Percentiles rank a stretch among this genome's conserved stretches.
Conservation (phyloP, 2,888 invertebrate species). For the Spilosoma lubricipeda region DNA sequence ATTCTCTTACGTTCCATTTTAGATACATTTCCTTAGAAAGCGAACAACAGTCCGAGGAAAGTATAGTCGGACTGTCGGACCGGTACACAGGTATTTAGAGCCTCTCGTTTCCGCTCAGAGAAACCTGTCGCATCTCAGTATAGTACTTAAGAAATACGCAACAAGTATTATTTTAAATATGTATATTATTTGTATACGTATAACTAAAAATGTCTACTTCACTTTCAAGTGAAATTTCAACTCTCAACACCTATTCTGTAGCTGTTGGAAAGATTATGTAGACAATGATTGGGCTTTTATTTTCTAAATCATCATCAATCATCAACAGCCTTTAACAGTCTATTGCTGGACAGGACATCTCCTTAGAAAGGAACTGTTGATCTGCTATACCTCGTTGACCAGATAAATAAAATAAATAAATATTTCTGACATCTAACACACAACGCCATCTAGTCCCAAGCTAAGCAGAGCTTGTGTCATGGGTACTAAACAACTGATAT, state of each 20-base stretch:
- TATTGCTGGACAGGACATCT: too few species aligned
- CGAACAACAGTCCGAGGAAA: constrained; percentile 22
- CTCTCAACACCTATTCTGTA: neutral
- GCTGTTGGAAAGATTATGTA: neutral
- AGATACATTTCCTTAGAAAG: constrained; percentile 26
- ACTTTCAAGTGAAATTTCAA: constrained; percentile 6
- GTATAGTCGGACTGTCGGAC: constrained; percentile 16
- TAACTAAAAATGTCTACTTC: neutral
- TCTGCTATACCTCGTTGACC: too few species aligned
- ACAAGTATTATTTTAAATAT: constrained; percentile 37
- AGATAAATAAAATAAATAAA: too few species aligned
- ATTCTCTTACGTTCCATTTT: constrained; percentile 6
- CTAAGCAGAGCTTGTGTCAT: too few species aligned
- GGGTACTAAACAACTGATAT: too few species aligned
- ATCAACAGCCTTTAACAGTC: too few species aligned
- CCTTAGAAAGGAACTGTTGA: too few species aligned
- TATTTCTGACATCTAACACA: too few species aligned
- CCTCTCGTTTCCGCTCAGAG: constrained; percentile 60
- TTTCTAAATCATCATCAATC: too few species aligned
- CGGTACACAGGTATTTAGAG: constrained; percentile 45
- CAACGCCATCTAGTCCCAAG: too few species aligned
- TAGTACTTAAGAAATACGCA: constrained; percentile 29
- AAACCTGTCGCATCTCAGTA: constrained; percentile 51
- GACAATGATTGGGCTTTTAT: too few species aligned
- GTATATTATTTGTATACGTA: constrained; percentile 9